Evolutionary conservation across 2,113 vertebrate genomes (phyloP), one percentile per base, ranked within the genome.

Genomic region (Cyprinodon variegatus): DNA sequence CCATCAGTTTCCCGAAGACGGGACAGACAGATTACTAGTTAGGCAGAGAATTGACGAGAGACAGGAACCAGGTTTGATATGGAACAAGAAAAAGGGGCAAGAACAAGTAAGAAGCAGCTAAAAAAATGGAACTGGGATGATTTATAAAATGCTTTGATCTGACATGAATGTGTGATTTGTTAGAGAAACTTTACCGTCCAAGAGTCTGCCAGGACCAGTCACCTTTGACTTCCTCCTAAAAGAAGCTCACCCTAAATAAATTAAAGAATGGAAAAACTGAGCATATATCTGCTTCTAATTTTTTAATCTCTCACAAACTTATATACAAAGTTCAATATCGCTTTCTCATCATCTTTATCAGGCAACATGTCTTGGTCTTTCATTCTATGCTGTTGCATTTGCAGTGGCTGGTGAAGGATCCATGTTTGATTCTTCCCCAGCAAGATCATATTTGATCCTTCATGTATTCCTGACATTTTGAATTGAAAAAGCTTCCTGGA

Each of bases 161-260:
- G 87, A 92, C 70, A 5, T 63, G 70, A 86, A 89, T 50, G 84
- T 84, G 78, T 79, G 88, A 83, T 78, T 76, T 80, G 83, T 86
- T 86, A 89, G 82, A 76, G 81, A 79, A 84, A 84, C 88, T 89
- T 92, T 85, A 80, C 83, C 81, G 88, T 86, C 84, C 85, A 82
- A 86, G 79, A 83, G 89, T 50, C 83, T 80, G 83, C 82, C 86
- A 83, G 72, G 20, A 70, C 79, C 45, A 17, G 46, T 81, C 78
- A 84, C 82, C 88, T 86, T 81, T 79, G 81, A 76, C 83, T 86
- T 72, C 22, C 72, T 12, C 53, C 57, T 0, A 41, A 41, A 53
- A 15, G 72, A 70, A 69, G 65, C 74, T 90, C 82, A 87, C 84
- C 83, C 83, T 77, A 77, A 78, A 87, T 83, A 84, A 85, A 89